Conservation (phyloP, 30 jellyfish, hydroid and myxozoan species). For the Aurelia coerulea region DNA sequence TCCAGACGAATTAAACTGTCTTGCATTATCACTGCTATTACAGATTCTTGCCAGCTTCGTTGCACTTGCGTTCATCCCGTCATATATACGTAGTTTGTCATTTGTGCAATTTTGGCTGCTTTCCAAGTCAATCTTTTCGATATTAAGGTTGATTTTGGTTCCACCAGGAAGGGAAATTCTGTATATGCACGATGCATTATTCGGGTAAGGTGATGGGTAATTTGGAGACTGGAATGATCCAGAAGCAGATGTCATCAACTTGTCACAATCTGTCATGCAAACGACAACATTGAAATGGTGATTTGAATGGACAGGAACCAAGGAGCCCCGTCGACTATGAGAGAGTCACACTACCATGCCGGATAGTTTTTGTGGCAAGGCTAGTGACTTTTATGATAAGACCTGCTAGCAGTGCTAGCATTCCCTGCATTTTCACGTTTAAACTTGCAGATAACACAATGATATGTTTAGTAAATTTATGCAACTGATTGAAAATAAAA, state of each 20-base stretch:
- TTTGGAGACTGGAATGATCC: conserved; percentile 4
- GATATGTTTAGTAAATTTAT: no score
- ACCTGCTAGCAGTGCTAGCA: no score
- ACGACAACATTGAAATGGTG: no score
- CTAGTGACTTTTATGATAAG: no score
- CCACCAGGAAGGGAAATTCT: neutral
- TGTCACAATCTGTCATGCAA: neutral
- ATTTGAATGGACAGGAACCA: no score
- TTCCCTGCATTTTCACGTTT: no score
- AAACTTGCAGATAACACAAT: no score
- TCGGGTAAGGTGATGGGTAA: neutral
- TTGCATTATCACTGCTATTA: neutral
- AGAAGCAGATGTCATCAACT: neutral
- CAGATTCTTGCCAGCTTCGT: neutral
- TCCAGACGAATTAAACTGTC: neutral
- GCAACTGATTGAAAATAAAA: no score
- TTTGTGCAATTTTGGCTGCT: neutral
- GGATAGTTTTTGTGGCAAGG: no score
- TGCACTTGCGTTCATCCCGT: neutral
- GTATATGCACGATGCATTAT: neutral
- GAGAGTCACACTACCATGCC: no score
- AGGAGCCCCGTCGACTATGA: no score
- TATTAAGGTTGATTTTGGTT: neutral
- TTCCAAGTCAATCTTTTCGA: neutral
- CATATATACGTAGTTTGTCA: neutral